Evolutionary conservation across 2,888 invertebrate genomes (phyloP), one percentile per base, ranked within the genome.

Genomic region (Rhagophthalmus giganteus): DNA sequence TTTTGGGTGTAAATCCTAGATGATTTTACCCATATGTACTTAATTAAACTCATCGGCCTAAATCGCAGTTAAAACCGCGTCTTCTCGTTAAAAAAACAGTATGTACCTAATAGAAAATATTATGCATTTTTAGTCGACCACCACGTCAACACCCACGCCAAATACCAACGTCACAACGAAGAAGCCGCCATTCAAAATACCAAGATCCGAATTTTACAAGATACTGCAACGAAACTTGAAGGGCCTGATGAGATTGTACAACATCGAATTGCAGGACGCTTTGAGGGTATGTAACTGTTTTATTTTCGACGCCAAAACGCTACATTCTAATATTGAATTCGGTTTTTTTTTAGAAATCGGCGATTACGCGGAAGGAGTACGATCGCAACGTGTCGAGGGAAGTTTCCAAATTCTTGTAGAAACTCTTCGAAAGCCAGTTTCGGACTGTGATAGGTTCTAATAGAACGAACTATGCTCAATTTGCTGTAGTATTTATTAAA

Each of bases 221-320:
- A 68, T 80, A 20, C 55, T 80, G 2, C 67, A 72, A 14, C 68
- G 80, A 59, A 81, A 81, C 60, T 55, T 79, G 5, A 70, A 71
- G 52, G 80, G 80, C 3, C 62, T 81, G 8, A 67, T 74, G 1
- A 65, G 77, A 47, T 61, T 80, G 2, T 79, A 76, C 55, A 78
- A 79, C 55, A 69, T 80, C 37, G 80, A 80, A 61, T 71, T 79
- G 66, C 62, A 67, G 11, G 78, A 79, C 51, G 79, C 80, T 1
- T 50, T 78, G 9, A 74, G 75, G 64, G 80, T 80, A 64, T 71
- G 65, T 64, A 32, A 15, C 8, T 53, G 10, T 11, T 16, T 30
- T 48, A 41, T 26, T 37, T 34, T 45, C 24, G 11, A 54, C 8
- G n/a, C n/a, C n/a, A n/a, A n/a, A n/a, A n/a, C n/a, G n/a, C n/a